Base-by-base conservation (phyloP, 2,113 vertebrate species). In the Nesospiza acunhae region DNA sequence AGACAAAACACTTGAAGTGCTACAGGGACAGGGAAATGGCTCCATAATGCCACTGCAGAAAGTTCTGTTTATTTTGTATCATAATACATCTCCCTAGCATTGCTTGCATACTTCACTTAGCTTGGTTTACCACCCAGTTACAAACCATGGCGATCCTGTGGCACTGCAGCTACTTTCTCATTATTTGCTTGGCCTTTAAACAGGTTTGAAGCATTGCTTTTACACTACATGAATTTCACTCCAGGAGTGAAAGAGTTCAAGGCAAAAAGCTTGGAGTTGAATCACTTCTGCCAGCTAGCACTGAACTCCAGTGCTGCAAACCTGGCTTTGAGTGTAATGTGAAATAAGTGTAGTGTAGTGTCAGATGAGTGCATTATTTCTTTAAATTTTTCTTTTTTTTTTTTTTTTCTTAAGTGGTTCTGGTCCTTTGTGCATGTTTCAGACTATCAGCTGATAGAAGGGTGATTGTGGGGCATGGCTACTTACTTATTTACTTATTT, bases 171-270 rank as follows among this genome's bases (percentile, higher is more conserved):
- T 70, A 0, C 37, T 66, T 77, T 42, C 59, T 35, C 28, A 0
- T 78, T 70, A n/a, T 37, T 79, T 37, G 15, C 31, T 85, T 76
- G 83, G 35, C 47, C 47, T 39, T 26, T 55, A 10, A 62, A 14
- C 35, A 46, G 27, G 19, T 69, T 44, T 6, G 20, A 64, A 30
- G 37, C 9, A 5, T 78, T 0, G 0, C 28, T 82, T 85, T 35
- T 80, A n/a, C 47, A 6, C 10, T 42, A 31, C 4, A 0, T 35
- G 44, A 30, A 11, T 87, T 66, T 58, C 3, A 0, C 7, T 69
- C 23, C 13, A 30, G 26, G 75, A 81, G 21, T 10, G 26, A 68
- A 79, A 35, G 33, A 11, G 18, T 55, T 62, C 46, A 55, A 73
- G n/a, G 21, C 23, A 59, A 4, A 53, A 63, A 35, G 3, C 13